These are phyloP conservation scores for Gopherus flavomarginatus DNA, from an alignment of 2,113 vertebrate species.

Conservation along the genomic window DNA sequence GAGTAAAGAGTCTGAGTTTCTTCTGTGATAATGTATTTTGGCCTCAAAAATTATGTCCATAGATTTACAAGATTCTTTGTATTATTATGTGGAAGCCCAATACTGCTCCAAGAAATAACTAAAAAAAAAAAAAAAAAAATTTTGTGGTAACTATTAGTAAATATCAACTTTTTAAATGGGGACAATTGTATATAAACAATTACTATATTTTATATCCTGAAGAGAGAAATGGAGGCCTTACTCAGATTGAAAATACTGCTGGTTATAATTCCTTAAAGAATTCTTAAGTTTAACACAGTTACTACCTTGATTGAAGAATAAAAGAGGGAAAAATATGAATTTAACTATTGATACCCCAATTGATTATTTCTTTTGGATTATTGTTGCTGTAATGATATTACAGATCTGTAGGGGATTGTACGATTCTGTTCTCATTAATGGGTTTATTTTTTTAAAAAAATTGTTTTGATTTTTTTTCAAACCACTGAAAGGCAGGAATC, in stretches of 20 bases:
- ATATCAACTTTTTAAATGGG: not conserved
- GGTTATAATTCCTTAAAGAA: not conserved
- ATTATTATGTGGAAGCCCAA: not conserved
- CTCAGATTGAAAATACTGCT: not conserved
- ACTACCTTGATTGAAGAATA: not conserved
- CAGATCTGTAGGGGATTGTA: fast-evolving
- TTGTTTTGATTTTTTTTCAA: not conserved
- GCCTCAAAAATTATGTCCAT: not conserved
- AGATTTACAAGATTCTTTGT: not conserved
- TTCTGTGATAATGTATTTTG: not conserved
- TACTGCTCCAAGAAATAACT: fast-evolving
- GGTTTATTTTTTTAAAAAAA: not conserved
- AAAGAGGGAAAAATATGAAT: not conserved
- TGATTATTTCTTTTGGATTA: conserved; percentile 17
- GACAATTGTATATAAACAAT: not conserved
- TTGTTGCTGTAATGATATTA: not conserved
- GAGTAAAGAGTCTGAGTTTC: not conserved
- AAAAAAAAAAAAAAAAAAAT: not conserved
- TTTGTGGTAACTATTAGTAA: not conserved
- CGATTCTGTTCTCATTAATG: not conserved
- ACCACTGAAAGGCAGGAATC: not conserved
- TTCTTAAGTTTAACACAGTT: not conserved
- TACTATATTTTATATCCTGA: not conserved
- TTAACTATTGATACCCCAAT: conserved; percentile 8
- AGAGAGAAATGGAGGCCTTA: not conserved